Conservation (phyloP, 1,140 invertebrate genomes). For the Littorina saxatilis region DNA sequence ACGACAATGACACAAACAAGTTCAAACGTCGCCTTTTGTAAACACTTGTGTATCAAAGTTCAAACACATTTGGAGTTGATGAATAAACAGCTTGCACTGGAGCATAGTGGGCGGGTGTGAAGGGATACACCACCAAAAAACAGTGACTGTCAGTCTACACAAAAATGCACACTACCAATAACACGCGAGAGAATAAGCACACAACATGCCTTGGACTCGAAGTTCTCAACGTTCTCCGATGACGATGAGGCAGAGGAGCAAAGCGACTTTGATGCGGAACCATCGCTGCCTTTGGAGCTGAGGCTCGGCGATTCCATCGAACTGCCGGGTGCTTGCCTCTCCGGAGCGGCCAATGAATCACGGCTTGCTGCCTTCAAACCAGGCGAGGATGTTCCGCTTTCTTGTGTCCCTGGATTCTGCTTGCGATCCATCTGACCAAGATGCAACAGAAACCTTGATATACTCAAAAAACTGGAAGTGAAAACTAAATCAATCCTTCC, state of each 20-base stretch:
- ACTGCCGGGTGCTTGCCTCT: constrained; percentile 40
- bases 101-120: too few relatives aligned
- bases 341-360: constrained; percentile 40
- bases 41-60: too few relatives aligned
- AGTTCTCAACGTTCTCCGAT: constrained; percentile 78
- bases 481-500: background rate
- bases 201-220: constrained; percentile 66
- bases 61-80: too few relatives aligned
- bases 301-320: constrained; percentile 49
- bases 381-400: constrained; percentile 2
- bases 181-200: too few relatives aligned
- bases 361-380: constrained; percentile 6
- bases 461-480: background rate
- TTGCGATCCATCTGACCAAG: constrained; percentile 10
- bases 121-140: too few relatives aligned
- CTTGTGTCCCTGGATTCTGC: background rate
- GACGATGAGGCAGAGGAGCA: constrained; percentile 80
- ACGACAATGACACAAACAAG: too few relatives aligned
- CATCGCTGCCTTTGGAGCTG: constrained; percentile 58
- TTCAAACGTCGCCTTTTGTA: too few relatives aligned
- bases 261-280: constrained; percentile 80
- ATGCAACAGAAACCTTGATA: background rate
- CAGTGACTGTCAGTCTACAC: too few relatives aligned
- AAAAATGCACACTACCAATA: too few relatives aligned
- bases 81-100: too few relatives aligned